phyloP scores from a whole-genome alignment of 2,797 vertebrate genomes.

The Sebastes melanostomus region DNA sequence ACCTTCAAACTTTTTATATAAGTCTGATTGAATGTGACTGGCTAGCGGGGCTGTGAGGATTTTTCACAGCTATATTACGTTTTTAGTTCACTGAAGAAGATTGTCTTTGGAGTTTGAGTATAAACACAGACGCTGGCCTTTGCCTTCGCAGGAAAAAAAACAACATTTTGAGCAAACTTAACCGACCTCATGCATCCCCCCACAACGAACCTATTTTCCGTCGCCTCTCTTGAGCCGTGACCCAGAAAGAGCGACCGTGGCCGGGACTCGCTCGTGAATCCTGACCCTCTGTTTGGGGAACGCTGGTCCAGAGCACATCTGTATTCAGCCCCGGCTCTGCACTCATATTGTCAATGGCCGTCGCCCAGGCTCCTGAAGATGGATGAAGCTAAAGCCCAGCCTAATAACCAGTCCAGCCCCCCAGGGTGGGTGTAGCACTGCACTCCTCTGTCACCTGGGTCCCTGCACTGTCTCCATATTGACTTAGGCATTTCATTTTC shows the following conservation, averaged over 20 bases:
- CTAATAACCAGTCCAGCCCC: constrained; percentile 76
- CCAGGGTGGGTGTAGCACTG: constrained; percentile 46
- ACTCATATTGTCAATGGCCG: constrained; percentile 69
- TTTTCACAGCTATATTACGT: not conserved
- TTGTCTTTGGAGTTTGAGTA: not conserved
- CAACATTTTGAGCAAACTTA: constrained; percentile 8
- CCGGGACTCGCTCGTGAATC: constrained; percentile 38
- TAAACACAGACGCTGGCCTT: not conserved
- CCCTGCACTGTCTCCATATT: constrained; percentile 66
- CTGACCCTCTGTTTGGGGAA: constrained; percentile 67
- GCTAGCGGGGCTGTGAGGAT: not conserved
- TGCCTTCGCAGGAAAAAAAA: not conserved
- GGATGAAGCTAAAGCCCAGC: constrained; percentile 70
- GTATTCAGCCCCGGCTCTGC: constrained; percentile 66
- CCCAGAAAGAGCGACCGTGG: constrained; percentile 55
- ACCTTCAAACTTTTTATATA: not conserved
- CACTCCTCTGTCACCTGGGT: constrained; percentile 68
- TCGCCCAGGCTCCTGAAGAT: constrained; percentile 69
- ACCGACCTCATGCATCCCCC: constrained; percentile 1
- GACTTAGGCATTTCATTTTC: constrained; percentile 76
- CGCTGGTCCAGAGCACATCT: constrained; percentile 68
- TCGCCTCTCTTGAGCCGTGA: constrained; percentile 59
- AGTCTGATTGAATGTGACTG: not conserved
- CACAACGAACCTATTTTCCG: constrained; percentile 47
- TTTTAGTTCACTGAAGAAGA: not conserved